Percentiles rank a stretch among this genome's conserved stretches.
phyloP scores from a whole-genome alignment of 1,140 invertebrate species.

The Nilaparvata lugens region DNA sequence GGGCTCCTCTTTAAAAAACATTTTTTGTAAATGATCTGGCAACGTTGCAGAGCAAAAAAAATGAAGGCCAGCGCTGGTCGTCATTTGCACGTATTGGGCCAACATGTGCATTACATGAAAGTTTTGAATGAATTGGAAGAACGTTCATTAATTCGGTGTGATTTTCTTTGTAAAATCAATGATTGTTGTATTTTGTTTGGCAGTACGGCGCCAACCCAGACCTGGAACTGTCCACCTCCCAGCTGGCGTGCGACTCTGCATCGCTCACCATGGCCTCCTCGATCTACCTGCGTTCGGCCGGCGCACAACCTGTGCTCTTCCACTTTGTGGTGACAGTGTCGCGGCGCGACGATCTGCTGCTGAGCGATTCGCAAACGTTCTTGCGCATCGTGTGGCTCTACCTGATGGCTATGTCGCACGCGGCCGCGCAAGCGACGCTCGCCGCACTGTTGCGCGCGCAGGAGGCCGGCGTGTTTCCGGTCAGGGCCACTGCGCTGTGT shows the following conservation, averaged over 20 bases:
- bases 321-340: constrained; percentile 59
- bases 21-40: too few relatives aligned
- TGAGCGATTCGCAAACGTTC: constrained; percentile 52
- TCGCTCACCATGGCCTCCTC: constrained; percentile 19
- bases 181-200: neutral
- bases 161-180: too few relatives aligned
- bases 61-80: too few relatives aligned
- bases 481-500: constrained; percentile 49
- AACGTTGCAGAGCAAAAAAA: too few relatives aligned
- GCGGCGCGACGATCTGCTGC: constrained; percentile 56
- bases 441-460: constrained; percentile 49
- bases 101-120: too few relatives aligned
- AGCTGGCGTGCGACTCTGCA: neutral
- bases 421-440: constrained; percentile 49
- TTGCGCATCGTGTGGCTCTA: constrained; percentile 55
- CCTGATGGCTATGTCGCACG: constrained; percentile 56
- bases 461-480: constrained; percentile 54
- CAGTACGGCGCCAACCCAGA: constrained; percentile 54
- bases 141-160: neutral
- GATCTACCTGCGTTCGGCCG: constrained; percentile 14
- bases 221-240: constrained; percentile 29
- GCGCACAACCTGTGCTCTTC: constrained; percentile 39
- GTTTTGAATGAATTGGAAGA: too few relatives aligned
- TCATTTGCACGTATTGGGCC: too few relatives aligned
- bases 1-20: too few relatives aligned